Base-by-base conservation (phyloP, 2,888 invertebrate species). In the Chymomyza procnemis region DNA sequence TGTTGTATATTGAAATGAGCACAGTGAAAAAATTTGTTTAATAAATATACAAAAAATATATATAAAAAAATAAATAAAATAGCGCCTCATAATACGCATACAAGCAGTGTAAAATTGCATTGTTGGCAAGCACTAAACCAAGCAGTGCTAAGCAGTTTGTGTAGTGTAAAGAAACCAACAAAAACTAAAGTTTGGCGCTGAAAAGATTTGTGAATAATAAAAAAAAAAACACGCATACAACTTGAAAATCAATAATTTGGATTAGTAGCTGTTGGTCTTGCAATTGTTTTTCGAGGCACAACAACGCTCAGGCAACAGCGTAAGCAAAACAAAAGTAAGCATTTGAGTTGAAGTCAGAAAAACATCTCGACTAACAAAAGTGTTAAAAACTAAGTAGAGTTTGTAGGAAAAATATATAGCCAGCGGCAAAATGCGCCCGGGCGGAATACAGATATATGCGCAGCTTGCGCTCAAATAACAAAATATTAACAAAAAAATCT, bases 181-280 rank as follows among this genome's bases (percentile, higher is more conserved):
- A 26, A 14, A 34, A 54, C 34, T 41, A 41, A 54, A 18, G 26
- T 26, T 21, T 47, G 26, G 26, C 26, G 26, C 26, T 26, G 26
- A 26, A 26, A 26, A 26, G 26, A 26, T 26, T 26, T 26, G 26
- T 26, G 26, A 6, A 8, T 26, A 8, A 21, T 21, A 64, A 62
- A 21, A 9, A 34, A 46, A 21, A 21, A 59, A 66, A 63, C 59
- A 70, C 58, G 61, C 64, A 64, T 61, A 54, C 61, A 64, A 65
- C 61, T 67, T 63, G 75, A 88, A 89, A 89, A 89, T 88, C 89
- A 87, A 88, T 89, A 89, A 67, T 75, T 88, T 79, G 89, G 89
- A 89, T 89, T 88, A 89, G 87, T 80, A 78, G 88, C 81, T 74
- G 86, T 76, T 41, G 71, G 69, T 83, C n/a, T n/a, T n/a, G n/a